Evolutionary conservation across 2,113 vertebrate species (phyloP).

Genomic region (Galbula dea): DNA sequence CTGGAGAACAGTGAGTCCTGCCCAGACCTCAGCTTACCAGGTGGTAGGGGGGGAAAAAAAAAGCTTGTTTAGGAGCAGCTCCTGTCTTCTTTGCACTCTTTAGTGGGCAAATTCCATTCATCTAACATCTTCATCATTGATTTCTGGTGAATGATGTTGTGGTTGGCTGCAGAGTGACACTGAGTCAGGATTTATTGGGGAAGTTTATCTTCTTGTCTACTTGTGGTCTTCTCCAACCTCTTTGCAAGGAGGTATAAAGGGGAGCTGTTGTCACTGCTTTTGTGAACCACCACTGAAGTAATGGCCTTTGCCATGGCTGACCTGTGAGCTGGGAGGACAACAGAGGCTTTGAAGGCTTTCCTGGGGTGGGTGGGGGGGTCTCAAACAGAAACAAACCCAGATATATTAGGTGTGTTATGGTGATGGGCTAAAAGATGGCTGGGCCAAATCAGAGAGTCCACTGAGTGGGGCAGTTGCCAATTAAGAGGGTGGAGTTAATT

Average conservation of each 20-base stretch:
- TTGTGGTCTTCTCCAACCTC: neutral
- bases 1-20: neutral
- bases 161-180: neutral
- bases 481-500: neutral
- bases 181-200: neutral
- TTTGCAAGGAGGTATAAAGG: neutral
- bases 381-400: neutral
- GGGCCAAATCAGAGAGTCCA: neutral
- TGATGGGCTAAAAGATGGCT: neutral
- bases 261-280: neutral
- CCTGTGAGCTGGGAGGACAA: neutral
- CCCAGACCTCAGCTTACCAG: neutral
- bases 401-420: too few species aligned
- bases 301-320: neutral
- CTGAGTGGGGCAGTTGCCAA: neutral
- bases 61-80: neutral
- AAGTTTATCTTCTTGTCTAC: neutral
- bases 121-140: neutral
- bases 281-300: neutral
- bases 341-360: neutral
- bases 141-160: neutral
- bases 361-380: neutral
- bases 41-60: neutral
- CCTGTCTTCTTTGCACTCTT: neutral
- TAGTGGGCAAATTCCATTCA: neutral